These are phyloP conservation scores for Oenanthe oenanthe DNA, from an alignment of 2,113 vertebrate genomes.

Conservation along the genomic window DNA sequence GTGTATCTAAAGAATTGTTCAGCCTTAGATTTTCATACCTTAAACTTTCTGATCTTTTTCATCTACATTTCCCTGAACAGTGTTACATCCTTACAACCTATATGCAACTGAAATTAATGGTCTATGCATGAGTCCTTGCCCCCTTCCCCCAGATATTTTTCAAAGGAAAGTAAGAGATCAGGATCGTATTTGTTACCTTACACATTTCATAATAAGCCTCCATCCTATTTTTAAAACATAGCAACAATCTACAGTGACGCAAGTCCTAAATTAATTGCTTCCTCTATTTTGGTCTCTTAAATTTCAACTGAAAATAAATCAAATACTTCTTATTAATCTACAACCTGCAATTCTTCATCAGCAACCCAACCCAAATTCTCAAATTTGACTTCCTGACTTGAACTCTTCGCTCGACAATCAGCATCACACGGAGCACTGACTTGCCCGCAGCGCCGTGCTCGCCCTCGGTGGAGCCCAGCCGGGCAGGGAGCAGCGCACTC, in stretches of 20 bases:
- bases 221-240: not conserved
- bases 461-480: not conserved
- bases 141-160: not conserved
- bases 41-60: not conserved
- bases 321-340: not conserved
- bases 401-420: not conserved
- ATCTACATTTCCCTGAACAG: not conserved
- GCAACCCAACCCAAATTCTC: not conserved
- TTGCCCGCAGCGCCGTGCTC: not conserved
- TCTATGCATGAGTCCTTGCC: not conserved
- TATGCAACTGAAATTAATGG: not conserved
- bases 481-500: not conserved
- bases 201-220: not conserved
- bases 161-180: not conserved
- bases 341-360: not conserved
- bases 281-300: not conserved
- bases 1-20: not conserved
- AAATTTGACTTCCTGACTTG: not conserved
- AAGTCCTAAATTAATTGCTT: slow-evolving; percentile 53
- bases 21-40: not conserved
- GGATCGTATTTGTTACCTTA: not conserved
- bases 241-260: not conserved
- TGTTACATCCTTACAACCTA: not conserved
- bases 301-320: slow-evolving; percentile 47
- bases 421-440: not conserved